Percentiles rank a stretch among this genome's conserved stretches.
Conservation (phyloP, 2,888 invertebrate genomes). For the Andrena praecox region DNA sequence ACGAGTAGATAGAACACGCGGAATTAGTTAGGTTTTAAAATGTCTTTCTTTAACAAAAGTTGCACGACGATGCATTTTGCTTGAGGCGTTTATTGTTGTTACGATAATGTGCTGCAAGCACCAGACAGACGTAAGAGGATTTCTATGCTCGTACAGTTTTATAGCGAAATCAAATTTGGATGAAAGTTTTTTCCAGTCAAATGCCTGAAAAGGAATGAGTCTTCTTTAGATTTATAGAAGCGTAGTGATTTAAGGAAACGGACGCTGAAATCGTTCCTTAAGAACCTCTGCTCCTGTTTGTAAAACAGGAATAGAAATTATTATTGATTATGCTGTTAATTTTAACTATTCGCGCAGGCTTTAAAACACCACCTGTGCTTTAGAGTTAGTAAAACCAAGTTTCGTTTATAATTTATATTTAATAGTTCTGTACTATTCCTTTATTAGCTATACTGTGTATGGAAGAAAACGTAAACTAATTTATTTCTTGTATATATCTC, state of each 20-base stretch:
- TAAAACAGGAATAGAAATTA: conserved; percentile 42
- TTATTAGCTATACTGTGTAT: conserved; percentile 60
- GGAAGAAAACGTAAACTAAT: conserved; percentile 56
- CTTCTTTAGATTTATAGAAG: conserved; percentile 1
- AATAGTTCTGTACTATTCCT: conserved; percentile 63
- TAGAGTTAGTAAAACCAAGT: conserved; percentile 68
- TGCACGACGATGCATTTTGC: conserved; percentile 25
- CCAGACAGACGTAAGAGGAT: conserved; percentile 43
- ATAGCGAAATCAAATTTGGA: conserved; percentile 32
- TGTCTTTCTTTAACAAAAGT: conserved; percentile 24
- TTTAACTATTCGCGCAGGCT: conserved; percentile 76
- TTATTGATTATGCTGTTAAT: conserved; percentile 31
- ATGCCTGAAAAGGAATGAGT: conserved; percentile 4
- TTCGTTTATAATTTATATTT: conserved; percentile 69
- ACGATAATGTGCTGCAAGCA: conserved; percentile 40
- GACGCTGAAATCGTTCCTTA: conserved; percentile 14
- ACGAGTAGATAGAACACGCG: conserved; percentile 10
- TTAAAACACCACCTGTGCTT: conserved; percentile 71
- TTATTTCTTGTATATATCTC: conserved; percentile 57
- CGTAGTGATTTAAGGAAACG: conserved; percentile 1
- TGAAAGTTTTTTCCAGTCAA: conserved; percentile 26
- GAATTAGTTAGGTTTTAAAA: conserved; percentile 39
- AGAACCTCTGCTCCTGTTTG: conserved; percentile 45
- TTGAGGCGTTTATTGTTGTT: conserved; percentile 39
- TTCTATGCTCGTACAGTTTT: conserved; percentile 46